Conservation (phyloP, 2,888 invertebrate species). For the Pycnomerus fuliginosus region DNA sequence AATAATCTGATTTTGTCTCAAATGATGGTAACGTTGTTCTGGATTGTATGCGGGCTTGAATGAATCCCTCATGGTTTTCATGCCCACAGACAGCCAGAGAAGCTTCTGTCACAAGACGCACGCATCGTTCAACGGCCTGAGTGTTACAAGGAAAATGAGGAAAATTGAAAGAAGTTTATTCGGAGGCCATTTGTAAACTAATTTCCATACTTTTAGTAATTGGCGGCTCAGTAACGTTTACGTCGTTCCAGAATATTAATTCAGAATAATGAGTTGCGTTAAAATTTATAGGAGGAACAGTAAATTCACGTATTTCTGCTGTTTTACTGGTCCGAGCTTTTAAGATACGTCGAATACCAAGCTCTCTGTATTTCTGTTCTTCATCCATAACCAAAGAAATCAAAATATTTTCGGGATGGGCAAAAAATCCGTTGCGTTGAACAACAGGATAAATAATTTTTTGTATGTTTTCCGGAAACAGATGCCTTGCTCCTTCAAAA, state of each 20-base stretch:
- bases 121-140: slow-evolving; percentile 7
- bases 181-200: too few relatives aligned
- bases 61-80: slow-evolving; percentile 9
- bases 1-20: neutral
- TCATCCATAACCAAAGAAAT: neutral
- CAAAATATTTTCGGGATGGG: neutral
- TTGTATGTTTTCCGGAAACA: neutral
- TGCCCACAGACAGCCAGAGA: slow-evolving; percentile 10
- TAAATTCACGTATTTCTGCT: neutral
- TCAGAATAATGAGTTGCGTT: neutral
- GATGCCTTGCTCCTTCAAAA: slow-evolving; percentile 4
- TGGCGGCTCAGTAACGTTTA: neutral
- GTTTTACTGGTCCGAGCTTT: neutral
- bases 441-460: neutral
- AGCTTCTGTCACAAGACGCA: slow-evolving; percentile 10
- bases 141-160: slow-evolving; percentile 13
- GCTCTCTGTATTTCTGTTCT: neutral
- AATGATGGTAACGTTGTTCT: neutral
- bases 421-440: neutral
- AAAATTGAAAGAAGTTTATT: too few relatives aligned
- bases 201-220: too few relatives aligned
- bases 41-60: neutral
- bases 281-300: neutral
- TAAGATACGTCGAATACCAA: neutral
- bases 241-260: neutral